Conservation (phyloP, 2,113 vertebrate species). For the Tyto alba region DNA sequence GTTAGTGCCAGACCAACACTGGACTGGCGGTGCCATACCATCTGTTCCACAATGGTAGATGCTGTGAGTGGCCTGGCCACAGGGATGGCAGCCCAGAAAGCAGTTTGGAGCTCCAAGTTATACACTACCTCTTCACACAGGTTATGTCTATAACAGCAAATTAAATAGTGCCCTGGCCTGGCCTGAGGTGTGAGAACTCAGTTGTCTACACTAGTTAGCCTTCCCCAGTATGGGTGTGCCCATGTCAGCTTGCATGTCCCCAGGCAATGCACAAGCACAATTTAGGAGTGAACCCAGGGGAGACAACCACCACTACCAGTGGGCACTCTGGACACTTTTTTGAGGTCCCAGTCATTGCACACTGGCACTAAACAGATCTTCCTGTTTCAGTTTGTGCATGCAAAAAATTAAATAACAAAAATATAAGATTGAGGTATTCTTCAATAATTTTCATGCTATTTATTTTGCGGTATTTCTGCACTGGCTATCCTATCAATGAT, state of each 20-base stretch:
- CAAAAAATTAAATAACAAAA: neutral
- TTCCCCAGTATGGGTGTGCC: neutral
- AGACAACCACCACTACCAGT: neutral
- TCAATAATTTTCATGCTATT: slow-evolving; percentile 55
- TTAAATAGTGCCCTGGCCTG: neutral
- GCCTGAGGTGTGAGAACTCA: neutral
- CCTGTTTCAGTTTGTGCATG: neutral
- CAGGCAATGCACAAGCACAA: neutral
- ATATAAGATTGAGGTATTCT: neutral
- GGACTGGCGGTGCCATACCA: neutral
- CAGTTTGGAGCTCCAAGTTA: neutral
- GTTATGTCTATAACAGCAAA: neutral
- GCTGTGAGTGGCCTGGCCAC: neutral
- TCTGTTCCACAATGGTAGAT: neutral
- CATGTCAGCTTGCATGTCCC: neutral
- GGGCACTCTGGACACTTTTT: neutral
- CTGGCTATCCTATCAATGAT: neutral
- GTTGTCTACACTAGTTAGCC: neutral
- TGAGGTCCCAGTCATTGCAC: neutral
- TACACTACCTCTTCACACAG: neutral
- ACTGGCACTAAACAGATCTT: neutral
- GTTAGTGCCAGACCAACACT: neutral
- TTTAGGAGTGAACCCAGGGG: neutral
- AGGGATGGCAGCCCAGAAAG: neutral
- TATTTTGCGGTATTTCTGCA: slow-evolving; percentile 55